A percentile compares a stretch with the other conserved stretches of the same genome.
These are phyloP conservation scores for Acleris laterana DNA, from an alignment of 2,888 invertebrate species.

Conservation along the genomic window DNA sequence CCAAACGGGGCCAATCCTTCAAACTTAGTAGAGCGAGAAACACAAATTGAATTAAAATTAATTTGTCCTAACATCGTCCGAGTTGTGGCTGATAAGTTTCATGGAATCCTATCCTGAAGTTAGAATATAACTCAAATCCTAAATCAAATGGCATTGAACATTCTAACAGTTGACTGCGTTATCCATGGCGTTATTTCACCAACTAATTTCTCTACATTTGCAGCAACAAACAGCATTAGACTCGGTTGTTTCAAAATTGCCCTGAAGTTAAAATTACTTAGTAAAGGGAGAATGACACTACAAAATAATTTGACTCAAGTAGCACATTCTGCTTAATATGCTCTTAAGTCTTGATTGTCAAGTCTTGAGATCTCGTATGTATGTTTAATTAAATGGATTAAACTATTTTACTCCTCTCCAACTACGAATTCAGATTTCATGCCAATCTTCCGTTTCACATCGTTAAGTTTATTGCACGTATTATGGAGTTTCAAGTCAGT, in stretches of 20 bases:
- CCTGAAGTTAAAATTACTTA: background rate
- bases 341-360: slow-evolving; percentile 39
- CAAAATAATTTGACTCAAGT: slow-evolving; percentile 43
- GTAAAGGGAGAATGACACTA: slow-evolving; percentile 9
- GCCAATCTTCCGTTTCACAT: slow-evolving; percentile 34
- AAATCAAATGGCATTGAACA: background rate
- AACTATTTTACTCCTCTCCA: slow-evolving; percentile 45
- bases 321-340: slow-evolving; percentile 42
- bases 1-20: background rate
- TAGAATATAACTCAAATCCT: background rate
- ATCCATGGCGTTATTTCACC: background rate
- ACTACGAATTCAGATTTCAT: slow-evolving; percentile 46
- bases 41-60: slow-evolving; percentile 53
- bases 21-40: slow-evolving; percentile 32
- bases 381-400: slow-evolving; percentile 45
- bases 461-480: slow-evolving; percentile 45
- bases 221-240: background rate
- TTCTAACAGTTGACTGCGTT: background rate
- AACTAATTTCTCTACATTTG: background rate
- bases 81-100: slow-evolving; percentile 43
- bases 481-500: slow-evolving; percentile 41
- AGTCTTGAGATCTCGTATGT: slow-evolving; percentile 19
- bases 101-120: slow-evolving; percentile 38
- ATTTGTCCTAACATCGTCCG: slow-evolving; percentile 47
- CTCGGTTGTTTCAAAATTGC: too few species aligned